Percentiles rank a stretch among this genome's conserved stretches.
phyloP scores from a whole-genome alignment of 2,113 vertebrate genomes.

The Antechinus stuartii region DNA sequence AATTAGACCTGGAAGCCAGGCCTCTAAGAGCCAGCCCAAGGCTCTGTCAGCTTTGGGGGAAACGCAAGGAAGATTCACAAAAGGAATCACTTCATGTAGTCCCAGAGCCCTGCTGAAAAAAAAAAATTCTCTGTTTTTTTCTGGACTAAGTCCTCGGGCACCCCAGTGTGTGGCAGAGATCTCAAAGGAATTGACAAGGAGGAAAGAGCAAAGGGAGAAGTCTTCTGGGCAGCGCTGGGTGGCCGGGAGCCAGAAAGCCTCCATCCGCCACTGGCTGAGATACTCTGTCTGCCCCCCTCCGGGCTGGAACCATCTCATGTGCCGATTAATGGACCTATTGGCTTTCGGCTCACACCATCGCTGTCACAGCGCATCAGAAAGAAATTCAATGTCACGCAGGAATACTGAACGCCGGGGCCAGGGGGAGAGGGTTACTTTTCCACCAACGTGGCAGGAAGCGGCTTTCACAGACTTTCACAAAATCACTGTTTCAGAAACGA shows the following conservation, averaged over 20 bases:
- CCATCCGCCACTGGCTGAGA: neutral
- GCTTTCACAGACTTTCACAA: slow-evolving; percentile 50
- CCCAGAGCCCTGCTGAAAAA: neutral
- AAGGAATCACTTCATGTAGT: neutral
- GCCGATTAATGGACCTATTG: slow-evolving; percentile 58
- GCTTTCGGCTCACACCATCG: slow-evolving; percentile 35
- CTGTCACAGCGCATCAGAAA: slow-evolving; percentile 55
- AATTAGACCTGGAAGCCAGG: neutral
- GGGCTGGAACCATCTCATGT: slow-evolving; percentile 50
- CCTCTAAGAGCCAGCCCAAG: neutral
- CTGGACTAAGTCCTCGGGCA: neutral
- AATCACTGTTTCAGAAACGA: slow-evolving; percentile 49
- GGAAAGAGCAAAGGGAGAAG: slow-evolving; percentile 41
- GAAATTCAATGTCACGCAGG: slow-evolving; percentile 60
- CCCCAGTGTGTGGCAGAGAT: slow-evolving; percentile 18
- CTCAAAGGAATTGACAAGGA: neutral
- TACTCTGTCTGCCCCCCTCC: slow-evolving; percentile 46
- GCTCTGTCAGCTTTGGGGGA: neutral
- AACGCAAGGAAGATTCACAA: too few species aligned
- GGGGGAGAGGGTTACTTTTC: slow-evolving; percentile 60
- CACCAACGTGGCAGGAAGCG: slow-evolving; percentile 37
- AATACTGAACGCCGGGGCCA: slow-evolving; percentile 61
- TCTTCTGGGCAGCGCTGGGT: neutral
- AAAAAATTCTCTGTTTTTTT: neutral
- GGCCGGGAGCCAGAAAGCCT: neutral